Conservation (phyloP, 2,113 vertebrate species). For the Platysternon megacephalum region DNA sequence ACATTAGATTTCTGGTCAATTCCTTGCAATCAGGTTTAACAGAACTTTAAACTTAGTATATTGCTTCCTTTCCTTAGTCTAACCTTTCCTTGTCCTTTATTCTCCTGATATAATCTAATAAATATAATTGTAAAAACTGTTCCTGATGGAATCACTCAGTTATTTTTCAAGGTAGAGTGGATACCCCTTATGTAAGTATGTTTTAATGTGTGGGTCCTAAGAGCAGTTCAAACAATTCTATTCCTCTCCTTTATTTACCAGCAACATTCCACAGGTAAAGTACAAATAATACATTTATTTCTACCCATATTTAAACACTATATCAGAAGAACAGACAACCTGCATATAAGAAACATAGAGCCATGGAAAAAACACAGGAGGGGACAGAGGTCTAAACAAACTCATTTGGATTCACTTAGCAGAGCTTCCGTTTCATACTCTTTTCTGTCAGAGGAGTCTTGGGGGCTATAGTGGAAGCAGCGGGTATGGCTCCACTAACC, state of each 20-base stretch:
- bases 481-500: background rate
- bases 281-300: background rate
- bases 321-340: background rate
- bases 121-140: background rate
- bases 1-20: background rate
- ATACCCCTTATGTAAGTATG: background rate
- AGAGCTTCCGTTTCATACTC: background rate
- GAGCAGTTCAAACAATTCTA: background rate
- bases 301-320: background rate
- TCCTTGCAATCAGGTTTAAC: background rate
- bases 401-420: background rate
- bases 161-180: background rate
- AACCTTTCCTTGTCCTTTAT: slow-evolving; percentile 9
- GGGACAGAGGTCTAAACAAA: background rate
- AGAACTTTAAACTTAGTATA: slow-evolving; percentile 19
- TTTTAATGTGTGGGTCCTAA: background rate
- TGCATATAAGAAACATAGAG: background rate
- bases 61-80: slow-evolving; percentile 43
- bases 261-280: accelerated
- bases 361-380: background rate
- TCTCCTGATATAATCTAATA: background rate
- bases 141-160: background rate
- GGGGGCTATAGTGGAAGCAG: background rate
- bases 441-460: background rate
- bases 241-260: background rate